A percentile compares a stretch with the other conserved stretches of the same genome.
Conservation (phyloP, 2,113 vertebrate genomes). For the Cnemophilus loriae region DNA sequence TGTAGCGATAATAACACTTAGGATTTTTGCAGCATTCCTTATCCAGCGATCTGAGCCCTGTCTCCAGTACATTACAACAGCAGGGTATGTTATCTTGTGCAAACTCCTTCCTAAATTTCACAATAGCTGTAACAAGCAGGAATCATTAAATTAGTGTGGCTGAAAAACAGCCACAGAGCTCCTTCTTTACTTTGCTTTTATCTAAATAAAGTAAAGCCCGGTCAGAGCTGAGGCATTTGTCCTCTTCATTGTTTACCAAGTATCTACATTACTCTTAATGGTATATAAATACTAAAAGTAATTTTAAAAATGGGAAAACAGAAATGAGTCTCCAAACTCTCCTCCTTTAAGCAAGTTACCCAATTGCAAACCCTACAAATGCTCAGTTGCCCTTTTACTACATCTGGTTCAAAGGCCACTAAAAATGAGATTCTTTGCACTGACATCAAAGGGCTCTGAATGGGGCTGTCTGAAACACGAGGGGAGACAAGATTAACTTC, state of each 20-base stretch:
- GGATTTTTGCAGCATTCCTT: slow-evolving; percentile 22
- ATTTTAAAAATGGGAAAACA: background rate
- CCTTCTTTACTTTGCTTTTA: background rate
- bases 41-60: slow-evolving; percentile 45
- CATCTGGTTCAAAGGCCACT: slow-evolving; percentile 60
- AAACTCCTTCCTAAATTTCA: slow-evolving; percentile 67
- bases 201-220: background rate
- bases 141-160: slow-evolving; percentile 43
- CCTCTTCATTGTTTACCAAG: background rate
- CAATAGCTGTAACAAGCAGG: slow-evolving; percentile 52
- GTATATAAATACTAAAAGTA: background rate
- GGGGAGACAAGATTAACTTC: slow-evolving; percentile 34
- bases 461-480: background rate
- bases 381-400: slow-evolving; percentile 48
- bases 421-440: slow-evolving; percentile 54
- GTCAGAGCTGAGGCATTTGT: background rate
- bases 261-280: background rate
- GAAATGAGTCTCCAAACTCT: background rate
- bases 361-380: background rate
- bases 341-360: slow-evolving; percentile 3
- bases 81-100: slow-evolving; percentile 58
- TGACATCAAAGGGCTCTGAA: slow-evolving; percentile 50
- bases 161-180: slow-evolving; percentile 5
- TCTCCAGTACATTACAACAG: slow-evolving; percentile 57
- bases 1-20: background rate